phyloP scores from a whole-genome alignment of 2,113 vertebrate genomes.

The Monopterus albus region DNA sequence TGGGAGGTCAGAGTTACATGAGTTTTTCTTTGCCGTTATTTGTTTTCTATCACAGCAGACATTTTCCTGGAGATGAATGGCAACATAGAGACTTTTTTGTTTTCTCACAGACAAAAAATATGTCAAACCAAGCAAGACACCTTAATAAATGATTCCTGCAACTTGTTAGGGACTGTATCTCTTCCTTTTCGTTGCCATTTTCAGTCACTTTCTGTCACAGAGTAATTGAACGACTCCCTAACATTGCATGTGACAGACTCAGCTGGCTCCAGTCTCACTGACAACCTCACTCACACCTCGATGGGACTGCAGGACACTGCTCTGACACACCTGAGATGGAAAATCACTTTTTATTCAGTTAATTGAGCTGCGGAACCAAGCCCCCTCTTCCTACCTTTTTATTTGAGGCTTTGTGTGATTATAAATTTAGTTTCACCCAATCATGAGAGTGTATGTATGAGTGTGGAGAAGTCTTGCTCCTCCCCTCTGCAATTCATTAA shows the following conservation, averaged over 20 bases:
- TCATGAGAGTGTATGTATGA: background rate
- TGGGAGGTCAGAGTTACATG: constrained; percentile 45
- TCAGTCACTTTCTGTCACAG: background rate
- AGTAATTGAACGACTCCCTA: constrained; percentile 20
- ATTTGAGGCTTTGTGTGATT: constrained; percentile 8
- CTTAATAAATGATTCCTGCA: constrained; percentile 29
- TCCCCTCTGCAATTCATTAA: background rate
- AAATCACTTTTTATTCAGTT: constrained; percentile 33
- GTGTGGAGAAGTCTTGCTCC: background rate
- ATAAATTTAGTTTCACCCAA: background rate
- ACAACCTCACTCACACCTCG: constrained; percentile 44
- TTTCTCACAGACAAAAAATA: constrained; percentile 1
- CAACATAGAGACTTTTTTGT: background rate
- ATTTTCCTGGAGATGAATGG: constrained; percentile 27
- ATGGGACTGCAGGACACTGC: background rate
- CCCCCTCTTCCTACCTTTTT: background rate
- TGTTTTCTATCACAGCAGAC: constrained; percentile 26
- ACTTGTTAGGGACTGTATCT: background rate
- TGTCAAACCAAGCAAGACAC: background rate
- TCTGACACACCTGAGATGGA: background rate
- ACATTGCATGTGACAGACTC: constrained; percentile 33
- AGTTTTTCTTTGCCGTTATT: constrained; percentile 28
- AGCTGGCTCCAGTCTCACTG: constrained; percentile 49
- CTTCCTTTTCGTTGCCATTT: background rate
- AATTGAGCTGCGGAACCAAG: constrained; percentile 38